Evolutionary conservation across 2,797 vertebrate genomes (phyloP), one percentile per base, ranked within the genome.

Genomic region (Antennarius maculatus): DNA sequence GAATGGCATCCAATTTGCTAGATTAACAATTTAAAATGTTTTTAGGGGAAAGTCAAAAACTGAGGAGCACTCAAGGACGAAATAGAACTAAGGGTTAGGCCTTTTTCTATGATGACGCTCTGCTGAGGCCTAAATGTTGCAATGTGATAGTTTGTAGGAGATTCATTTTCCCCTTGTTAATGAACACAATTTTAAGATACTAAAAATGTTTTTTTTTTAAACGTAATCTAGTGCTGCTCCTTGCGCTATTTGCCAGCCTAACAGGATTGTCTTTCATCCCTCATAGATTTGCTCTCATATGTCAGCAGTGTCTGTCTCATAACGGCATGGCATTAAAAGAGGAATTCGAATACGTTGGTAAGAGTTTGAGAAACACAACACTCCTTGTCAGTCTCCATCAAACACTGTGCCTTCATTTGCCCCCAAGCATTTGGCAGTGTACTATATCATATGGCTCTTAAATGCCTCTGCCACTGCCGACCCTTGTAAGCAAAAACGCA

Each of bases 311-410:
- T 88, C 93, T 96, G 89, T 98, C 97, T 85, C 98, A 99, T 91
- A 99, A 99, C 89, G 98, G 97, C 82, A 99, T 99, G 98, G 97
- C 97, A 86, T 94, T 99, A 93, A 98, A 96, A 83, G 98, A 99
- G 86, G 98, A 99, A 89, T 99, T 98, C 94, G 97, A 99, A 92
- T 99, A 97, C 54, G 77, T 97, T 87, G 98, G 98, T 99, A 95
- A 97, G 97, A 92, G 87, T 90, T 81, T 61, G 64, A 77, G 84
- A 83, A 89, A 87, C 74, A 64, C 78, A 75, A 64, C 74, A 58
- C 72, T 78, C 70, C 80, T 72, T 89, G 90, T 92, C 89, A 87
- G 82, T 92, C 86, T 89, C 87, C 78, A 91, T 92, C 88, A 91
- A 84, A 92, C 80, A 83, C 81, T 55, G 74, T 71, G 88, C 82